Conservation (phyloP, 1,140 invertebrate species). For the Tachypleus tridentatus region DNA sequence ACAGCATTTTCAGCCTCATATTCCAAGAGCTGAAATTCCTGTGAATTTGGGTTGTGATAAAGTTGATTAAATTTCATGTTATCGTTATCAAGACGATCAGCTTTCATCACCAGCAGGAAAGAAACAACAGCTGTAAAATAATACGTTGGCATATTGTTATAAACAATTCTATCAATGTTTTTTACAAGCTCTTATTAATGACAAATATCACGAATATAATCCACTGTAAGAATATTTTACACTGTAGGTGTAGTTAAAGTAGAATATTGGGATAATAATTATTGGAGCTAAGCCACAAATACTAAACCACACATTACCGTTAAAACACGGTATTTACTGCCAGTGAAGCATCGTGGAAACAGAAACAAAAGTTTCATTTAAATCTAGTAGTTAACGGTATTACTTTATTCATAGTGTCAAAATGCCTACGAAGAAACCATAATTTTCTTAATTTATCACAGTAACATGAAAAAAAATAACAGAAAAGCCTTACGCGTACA, state of each 20-base stretch:
- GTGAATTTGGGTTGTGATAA: slow-evolving; percentile 57
- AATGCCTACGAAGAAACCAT: not conserved
- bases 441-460: not conserved
- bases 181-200: not conserved
- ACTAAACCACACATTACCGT: not conserved
- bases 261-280: too few relatives aligned
- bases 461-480: not conserved
- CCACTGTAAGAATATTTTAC: not conserved
- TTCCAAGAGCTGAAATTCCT: slow-evolving; percentile 64
- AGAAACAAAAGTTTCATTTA: too few relatives aligned
- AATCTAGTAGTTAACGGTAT: not conserved
- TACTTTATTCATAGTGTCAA: not conserved
- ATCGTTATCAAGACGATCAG: slow-evolving; percentile 64
- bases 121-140: slow-evolving; percentile 32
- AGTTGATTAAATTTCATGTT: slow-evolving; percentile 52
- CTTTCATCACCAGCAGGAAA: slow-evolving; percentile 59
- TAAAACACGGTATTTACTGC: not conserved
- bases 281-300: not conserved
- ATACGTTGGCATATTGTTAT: not conserved
- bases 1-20: slow-evolving; percentile 73
- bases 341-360: not conserved
- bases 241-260: slow-evolving; percentile 2
- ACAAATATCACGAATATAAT: not conserved
- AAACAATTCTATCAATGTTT: not conserved
- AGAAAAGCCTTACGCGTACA: slow-evolving; percentile 15